A percentile compares a stretch with the other conserved stretches of the same genome.
phyloP scores from a whole-genome alignment of 2,888 invertebrate species.

The Apomyelois bistriatella region DNA sequence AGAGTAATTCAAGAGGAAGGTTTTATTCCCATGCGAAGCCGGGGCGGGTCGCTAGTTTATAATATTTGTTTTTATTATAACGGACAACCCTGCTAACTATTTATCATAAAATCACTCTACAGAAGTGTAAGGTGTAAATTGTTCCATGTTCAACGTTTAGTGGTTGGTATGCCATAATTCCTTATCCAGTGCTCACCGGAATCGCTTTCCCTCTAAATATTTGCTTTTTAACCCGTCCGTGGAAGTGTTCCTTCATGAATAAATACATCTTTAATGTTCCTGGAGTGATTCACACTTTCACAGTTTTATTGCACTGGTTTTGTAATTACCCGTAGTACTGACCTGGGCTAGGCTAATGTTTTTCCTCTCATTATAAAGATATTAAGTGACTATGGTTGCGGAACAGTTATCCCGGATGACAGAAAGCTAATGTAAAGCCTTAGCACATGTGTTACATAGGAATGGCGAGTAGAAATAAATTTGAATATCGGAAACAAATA shows the following conservation, averaged over 20 bases:
- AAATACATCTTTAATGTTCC: slow-evolving; percentile 10
- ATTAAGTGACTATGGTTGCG: background rate
- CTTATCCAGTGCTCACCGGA: slow-evolving; percentile 3
- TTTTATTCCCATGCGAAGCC: too few species aligned
- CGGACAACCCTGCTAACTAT: background rate
- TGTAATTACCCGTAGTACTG: slow-evolving; percentile 8
- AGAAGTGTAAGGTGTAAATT: background rate
- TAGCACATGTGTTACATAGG: too few species aligned
- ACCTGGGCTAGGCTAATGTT: slow-evolving; percentile 1
- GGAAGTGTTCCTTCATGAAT: slow-evolving; percentile 11
- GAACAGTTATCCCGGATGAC: background rate
- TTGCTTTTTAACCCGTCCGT: slow-evolving; percentile 7
- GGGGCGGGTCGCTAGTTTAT: too few species aligned
- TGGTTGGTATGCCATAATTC: background rate
- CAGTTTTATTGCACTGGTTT: slow-evolving; percentile 10
- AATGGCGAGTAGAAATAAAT: too few species aligned
- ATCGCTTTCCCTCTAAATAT: slow-evolving; percentile 10
- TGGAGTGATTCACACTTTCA: slow-evolving; percentile 11
- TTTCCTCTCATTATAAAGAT: slow-evolving; percentile 7
- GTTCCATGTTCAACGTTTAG: background rate
- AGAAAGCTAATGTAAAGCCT: background rate
- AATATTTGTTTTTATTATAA: background rate
- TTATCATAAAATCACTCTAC: slow-evolving; percentile 3
- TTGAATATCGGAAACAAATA: too few species aligned
- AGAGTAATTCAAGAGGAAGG: too few species aligned